phyloP scores from a whole-genome alignment of 2,888 invertebrate species.

The Electrophaes corylata region DNA sequence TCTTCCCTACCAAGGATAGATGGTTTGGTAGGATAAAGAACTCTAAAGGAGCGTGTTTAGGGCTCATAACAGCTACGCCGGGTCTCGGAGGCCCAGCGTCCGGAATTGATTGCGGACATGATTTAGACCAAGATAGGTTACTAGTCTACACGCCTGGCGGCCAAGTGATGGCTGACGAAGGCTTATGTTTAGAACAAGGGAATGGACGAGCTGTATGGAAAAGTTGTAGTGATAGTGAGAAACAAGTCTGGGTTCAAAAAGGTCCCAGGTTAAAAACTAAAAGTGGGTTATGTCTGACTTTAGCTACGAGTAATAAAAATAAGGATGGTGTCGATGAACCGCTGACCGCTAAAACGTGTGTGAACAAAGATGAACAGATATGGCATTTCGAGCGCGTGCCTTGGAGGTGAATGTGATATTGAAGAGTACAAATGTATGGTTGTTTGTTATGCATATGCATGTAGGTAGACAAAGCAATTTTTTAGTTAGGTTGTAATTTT shows the following conservation, averaged over 20 bases:
- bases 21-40: conserved; percentile 94
- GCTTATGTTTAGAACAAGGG: conserved; percentile 90
- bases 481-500: conserved; percentile 3
- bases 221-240: conserved; percentile 86
- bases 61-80: conserved; percentile 77
- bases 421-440: conserved; percentile 37
- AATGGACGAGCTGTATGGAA: conserved; percentile 88
- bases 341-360: conserved; percentile 85
- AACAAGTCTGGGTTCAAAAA: conserved; percentile 88
- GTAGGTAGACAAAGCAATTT: conserved; percentile 24
- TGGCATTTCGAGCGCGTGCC: conserved; percentile 88
- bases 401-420: conserved; percentile 80
- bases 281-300: conserved; percentile 64
- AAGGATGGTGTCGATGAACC: conserved; percentile 62
- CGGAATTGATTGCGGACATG: conserved; percentile 86
- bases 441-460: conserved; percentile 19
- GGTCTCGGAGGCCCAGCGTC: conserved; percentile 89
- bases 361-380: conserved; percentile 84
- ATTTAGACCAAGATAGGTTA: conserved; percentile 86
- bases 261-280: conserved; percentile 69
- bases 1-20: conserved; percentile 93
- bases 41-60: conserved; percentile 69
- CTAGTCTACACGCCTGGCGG: conserved; percentile 88
- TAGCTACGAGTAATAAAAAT: conserved; percentile 51
- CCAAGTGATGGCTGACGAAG: conserved; percentile 93